Evolutionary conservation across 92 coral and sea anemone genomes (phyloP).

Genomic region (Zoanthus solanderi): DNA sequence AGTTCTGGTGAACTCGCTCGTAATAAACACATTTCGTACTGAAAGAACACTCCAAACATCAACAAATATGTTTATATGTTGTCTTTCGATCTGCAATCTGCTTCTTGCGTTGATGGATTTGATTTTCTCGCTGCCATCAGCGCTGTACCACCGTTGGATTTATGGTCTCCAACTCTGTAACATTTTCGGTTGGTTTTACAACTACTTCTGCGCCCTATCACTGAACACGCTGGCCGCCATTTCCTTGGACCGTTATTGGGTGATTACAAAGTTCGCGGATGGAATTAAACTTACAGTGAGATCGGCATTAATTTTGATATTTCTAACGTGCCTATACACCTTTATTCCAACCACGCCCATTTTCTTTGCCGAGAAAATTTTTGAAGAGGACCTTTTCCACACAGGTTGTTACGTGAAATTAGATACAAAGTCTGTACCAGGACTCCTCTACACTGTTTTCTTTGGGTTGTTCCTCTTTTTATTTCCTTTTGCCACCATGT

Average conservation of each 20-base stretch:
- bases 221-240: constrained; percentile 85
- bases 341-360: constrained; percentile 75
- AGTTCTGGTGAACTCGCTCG: constrained; percentile 79
- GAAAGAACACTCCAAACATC: constrained; percentile 78
- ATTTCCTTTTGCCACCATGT: constrained; percentile 79
- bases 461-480: constrained; percentile 73
- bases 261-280: constrained; percentile 79
- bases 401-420: constrained; percentile 86
- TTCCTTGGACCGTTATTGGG: constrained; percentile 90
- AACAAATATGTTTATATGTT: constrained; percentile 81
- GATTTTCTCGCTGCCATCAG: constrained; percentile 79
- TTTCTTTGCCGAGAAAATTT: constrained; percentile 67
- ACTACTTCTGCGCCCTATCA: constrained; percentile 78
- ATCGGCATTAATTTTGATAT: constrained; percentile 72
- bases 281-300: constrained; percentile 75
- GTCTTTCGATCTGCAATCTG: constrained; percentile 80
- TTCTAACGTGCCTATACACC: constrained; percentile 74
- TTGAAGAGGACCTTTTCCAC: constrained; percentile 77
- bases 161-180: constrained; percentile 69
- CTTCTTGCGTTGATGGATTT: constrained; percentile 78
- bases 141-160: constrained; percentile 72
- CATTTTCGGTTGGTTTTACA: constrained; percentile 75
- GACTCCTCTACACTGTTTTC: constrained; percentile 67
- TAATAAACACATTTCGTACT: constrained; percentile 70
- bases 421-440: constrained; percentile 38